Base-by-base conservation (phyloP, 2,888 invertebrate species). In the Macaria notata region DNA sequence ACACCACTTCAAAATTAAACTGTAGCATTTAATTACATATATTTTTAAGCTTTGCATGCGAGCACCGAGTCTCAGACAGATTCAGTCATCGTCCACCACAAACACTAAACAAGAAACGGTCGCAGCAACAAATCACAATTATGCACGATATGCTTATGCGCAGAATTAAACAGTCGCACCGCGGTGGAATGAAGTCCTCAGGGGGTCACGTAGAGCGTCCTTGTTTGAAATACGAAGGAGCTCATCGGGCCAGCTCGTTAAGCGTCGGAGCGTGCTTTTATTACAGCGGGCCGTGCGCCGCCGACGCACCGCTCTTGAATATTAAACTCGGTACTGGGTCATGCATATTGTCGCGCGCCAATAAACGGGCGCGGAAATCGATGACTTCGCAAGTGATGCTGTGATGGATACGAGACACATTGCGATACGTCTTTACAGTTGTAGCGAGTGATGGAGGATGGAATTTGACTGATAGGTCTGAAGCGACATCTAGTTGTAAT, bases 231-330 rank as follows among this genome's bases (percentile, higher is more conserved):
- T 88, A 88, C 87, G 88, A 84, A 87, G 87, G 82, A 84, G 83
- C 86, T 89, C 89, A 87, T 88, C 86, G 86, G 86, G 84, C 83
- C 77, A 79, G 83, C 84, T 90, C 87, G 89, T 90, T 90, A 89
- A 88, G 87, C 89, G 86, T 78, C 73, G 81, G 81, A 86, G 88
- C 90, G 89, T 90, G 90, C 88, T 89, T 90, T 89, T 90, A 89
- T 89, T 88, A 89, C 86, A 81, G 70, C 75, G 79, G 72, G 76
- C 85, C 87, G 87, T 83, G 84, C 84, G 84, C 82, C 83, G 79
- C 83, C 73, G 75, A 69, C 78, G 83, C 78, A 81, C 87, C 84
- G 71, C 84, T 68, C 83, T 82, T 84, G 89, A 89, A 90, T 90
- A 89, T 87, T 88, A 90, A 90, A 84, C 75, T 68, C 75, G 71